phyloP scores from a whole-genome alignment of 2,888 invertebrate genomes.

The Drosophila neonasuta region DNA sequence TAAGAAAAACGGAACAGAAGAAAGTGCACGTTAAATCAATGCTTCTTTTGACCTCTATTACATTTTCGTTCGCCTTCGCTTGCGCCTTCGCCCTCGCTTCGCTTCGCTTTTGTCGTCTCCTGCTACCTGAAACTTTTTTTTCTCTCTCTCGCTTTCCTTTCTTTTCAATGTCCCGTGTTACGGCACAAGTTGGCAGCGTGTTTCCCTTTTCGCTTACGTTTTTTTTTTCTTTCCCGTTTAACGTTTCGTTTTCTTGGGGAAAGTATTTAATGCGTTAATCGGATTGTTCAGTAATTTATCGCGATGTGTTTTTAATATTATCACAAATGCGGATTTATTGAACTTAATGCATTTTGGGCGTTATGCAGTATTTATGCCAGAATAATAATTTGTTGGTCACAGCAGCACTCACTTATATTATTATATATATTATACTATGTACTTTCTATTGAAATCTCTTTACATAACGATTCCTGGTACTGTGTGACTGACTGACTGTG shows the following conservation, averaged over 20 bases:
- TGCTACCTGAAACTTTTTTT: constrained; percentile 40
- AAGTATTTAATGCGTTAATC: constrained; percentile 20
- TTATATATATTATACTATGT: constrained; percentile 17
- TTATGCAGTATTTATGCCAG: constrained; percentile 9
- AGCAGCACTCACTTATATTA: constrained; percentile 57
- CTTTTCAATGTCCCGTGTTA: constrained; percentile 67
- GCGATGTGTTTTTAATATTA: constrained; percentile 37
- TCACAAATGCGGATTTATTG: constrained; percentile 43
- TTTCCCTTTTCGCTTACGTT: constrained; percentile 30
- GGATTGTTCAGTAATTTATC: constrained; percentile 23
- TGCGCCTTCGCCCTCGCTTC: constrained; percentile 23
- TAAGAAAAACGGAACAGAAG: constrained; percentile 49
- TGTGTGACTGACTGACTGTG: constrained; percentile 31
- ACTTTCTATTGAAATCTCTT: constrained; percentile 70
- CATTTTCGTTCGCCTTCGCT: constrained; percentile 60
- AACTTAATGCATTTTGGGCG: neutral
- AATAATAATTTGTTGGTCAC: constrained; percentile 31
- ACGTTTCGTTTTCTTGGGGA: constrained; percentile 7
- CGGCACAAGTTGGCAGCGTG: constrained; percentile 65
- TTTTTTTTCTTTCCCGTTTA: constrained; percentile 1
- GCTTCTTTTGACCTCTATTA: constrained; percentile 79
- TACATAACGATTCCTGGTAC: constrained; percentile 68
- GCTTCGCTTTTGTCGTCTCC: constrained; percentile 41
- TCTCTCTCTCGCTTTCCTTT: constrained; percentile 14
- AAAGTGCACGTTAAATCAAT: constrained; percentile 76